A percentile compares a stretch with the other conserved stretches of the same genome.
These are phyloP conservation scores for Cordilura impudica DNA, from an alignment of 2,888 invertebrate species.

Conservation along the genomic window DNA sequence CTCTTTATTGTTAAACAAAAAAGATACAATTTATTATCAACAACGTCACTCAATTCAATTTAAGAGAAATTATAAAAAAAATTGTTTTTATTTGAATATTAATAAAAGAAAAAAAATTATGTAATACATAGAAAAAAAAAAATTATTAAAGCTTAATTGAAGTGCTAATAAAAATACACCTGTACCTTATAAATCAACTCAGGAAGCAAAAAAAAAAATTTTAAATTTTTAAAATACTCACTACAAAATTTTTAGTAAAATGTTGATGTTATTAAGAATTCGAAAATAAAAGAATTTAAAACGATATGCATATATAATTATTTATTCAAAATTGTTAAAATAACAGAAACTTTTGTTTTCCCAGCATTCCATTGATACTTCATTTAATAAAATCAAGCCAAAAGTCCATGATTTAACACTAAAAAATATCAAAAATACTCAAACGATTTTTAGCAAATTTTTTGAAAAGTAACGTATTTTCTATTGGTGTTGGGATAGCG, in stretches of 20 bases:
- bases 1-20: constrained; percentile 50
- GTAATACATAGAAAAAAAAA: constrained; percentile 10
- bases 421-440: too few relatives aligned
- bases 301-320: too few relatives aligned
- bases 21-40: constrained; percentile 24
- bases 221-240: constrained; percentile 28
- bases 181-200: constrained; percentile 57
- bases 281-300: constrained; percentile 30
- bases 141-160: constrained; percentile 12
- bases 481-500: too few relatives aligned
- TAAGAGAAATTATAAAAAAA: constrained; percentile 4
- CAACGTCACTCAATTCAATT: neutral
- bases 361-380: too few relatives aligned
- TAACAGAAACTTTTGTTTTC: too few relatives aligned
- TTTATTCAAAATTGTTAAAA: too few relatives aligned
- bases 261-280: constrained; percentile 46
- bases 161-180: constrained; percentile 29
- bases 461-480: too few relatives aligned
- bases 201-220: constrained; percentile 34
- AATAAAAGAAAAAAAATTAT: constrained; percentile 7
- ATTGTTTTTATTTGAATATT: constrained; percentile 23
- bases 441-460: too few relatives aligned
- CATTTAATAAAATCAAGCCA: too few relatives aligned
- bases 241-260: constrained; percentile 25
- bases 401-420: too few relatives aligned